These are phyloP conservation scores for Tetramorium alpestre DNA, from an alignment of 1,140 invertebrate genomes.

Conservation along the genomic window DNA sequence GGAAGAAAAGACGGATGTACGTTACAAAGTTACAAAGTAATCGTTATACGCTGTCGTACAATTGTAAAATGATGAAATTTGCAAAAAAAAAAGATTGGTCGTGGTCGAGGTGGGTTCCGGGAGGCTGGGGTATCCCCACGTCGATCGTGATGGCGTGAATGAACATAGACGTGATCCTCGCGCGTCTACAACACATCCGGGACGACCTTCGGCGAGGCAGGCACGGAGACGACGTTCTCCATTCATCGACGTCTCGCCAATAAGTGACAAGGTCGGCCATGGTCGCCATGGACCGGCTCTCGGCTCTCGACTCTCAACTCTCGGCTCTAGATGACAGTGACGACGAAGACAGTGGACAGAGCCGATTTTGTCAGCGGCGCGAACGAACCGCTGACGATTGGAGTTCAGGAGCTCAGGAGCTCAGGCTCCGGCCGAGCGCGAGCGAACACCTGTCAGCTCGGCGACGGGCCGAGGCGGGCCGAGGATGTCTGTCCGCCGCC, in stretches of 20 bases:
- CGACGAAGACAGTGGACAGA: no score
- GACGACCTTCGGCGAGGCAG: background rate
- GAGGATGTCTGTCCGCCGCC: slow-evolving; percentile 12
- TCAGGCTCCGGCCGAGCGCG: background rate
- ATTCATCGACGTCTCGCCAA: slow-evolving; percentile 22
- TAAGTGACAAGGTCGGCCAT: slow-evolving; percentile 44
- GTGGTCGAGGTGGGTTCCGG: background rate
- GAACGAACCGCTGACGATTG: slow-evolving; percentile 56
- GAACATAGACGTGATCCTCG: slow-evolving; percentile 3
- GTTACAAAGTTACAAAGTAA: background rate
- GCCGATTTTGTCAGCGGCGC: slow-evolving; percentile 26
- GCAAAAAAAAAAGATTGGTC: background rate
- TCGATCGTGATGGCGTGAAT: background rate
- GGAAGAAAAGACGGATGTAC: background rate
- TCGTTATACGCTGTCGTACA: background rate
- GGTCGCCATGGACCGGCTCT: slow-evolving; percentile 30
- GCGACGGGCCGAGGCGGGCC: background rate
- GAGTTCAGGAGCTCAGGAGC: background rate
- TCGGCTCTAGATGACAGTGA: no score
- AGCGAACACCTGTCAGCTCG: slow-evolving; percentile 57
- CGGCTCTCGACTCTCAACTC: background rate
- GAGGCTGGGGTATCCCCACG: no score
- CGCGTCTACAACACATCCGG: background rate
- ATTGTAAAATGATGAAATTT: background rate
- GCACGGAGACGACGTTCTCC: background rate